These are phyloP conservation scores for Spodoptera frugiperda DNA, from an alignment of 1,140 invertebrate species.

Conservation along the genomic window DNA sequence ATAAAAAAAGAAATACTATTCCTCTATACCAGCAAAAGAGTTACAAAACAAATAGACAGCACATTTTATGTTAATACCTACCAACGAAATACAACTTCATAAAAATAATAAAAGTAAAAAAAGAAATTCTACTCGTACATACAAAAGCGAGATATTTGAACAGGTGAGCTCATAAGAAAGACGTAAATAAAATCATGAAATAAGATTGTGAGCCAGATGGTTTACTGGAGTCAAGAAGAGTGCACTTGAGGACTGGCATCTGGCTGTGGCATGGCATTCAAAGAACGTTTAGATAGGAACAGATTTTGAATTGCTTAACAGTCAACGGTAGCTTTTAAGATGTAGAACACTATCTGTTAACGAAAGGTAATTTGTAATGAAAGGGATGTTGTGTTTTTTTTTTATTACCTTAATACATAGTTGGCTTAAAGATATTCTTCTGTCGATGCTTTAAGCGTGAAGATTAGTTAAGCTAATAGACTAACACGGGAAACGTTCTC, in stretches of 20 bases:
- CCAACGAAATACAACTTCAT: slow-evolving; percentile 10
- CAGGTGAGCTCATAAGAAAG: slow-evolving; percentile 37
- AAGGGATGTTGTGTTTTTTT: too few species aligned
- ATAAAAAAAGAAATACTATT: background rate
- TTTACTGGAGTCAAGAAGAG: slow-evolving; percentile 9
- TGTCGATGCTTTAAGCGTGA: too few species aligned
- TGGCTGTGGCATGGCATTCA: background rate
- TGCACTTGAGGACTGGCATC: slow-evolving; percentile 26
- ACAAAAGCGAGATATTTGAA: slow-evolving; percentile 17
- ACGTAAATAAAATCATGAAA: slow-evolving; percentile 43
- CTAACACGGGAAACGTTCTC: too few species aligned
- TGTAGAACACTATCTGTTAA: too few species aligned
- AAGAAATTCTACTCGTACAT: background rate
- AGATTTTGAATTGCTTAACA: background rate
- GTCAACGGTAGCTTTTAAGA: too few species aligned
- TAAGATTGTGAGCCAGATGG: slow-evolving; percentile 38
- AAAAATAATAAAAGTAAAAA: slow-evolving; percentile 30
- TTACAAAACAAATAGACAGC: slow-evolving; percentile 5
- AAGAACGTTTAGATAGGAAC: slow-evolving; percentile 1
- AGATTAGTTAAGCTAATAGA: too few species aligned
- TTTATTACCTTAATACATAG: too few species aligned
- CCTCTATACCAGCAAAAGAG: background rate
- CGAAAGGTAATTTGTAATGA: too few species aligned
- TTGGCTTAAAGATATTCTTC: too few species aligned
- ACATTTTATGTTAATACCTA: slow-evolving; percentile 6